Evolutionary conservation across 2,888 invertebrate species (phyloP), one percentile per base, ranked within the genome.

Genomic region (Ashinkailepas kermadecensis): DNA sequence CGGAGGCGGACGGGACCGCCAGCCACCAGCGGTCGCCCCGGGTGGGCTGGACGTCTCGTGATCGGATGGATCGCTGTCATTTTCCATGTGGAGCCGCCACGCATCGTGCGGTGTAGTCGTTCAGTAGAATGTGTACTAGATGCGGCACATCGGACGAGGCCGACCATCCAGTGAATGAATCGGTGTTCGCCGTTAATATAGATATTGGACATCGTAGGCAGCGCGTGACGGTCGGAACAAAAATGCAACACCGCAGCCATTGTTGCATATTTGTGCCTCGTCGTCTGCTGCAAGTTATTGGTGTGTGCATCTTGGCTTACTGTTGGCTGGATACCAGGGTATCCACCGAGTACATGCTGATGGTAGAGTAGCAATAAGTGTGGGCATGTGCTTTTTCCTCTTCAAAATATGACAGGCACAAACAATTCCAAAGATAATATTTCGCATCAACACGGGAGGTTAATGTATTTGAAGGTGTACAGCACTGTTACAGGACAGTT

Each of bases 291-390:
- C 15, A 39, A 6, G 15, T 70, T 4, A 13, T 74, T 1, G 74
- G 56, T 74, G 74, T 74, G 7, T 15, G 11, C 39, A 3, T 39
- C 39, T 74, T 56, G 56, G 74, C 70, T 70, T 39, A 70, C 39
- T 39, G 65, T 70, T 70, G 39, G 15, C 39, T 70, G 18, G 18
- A 15, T 18, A 8, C 18, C 18, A 18, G 13, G 62, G 18, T 18
- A 7, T 62, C 18, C 18, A 15, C 8, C 62, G 70, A 39, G 25
- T 15, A 74, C 56, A 74, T 74, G 56, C 56, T 21, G 74, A 56
- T 74, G 74, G 74, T 74, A 74, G 74, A 56, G 74, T 74, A 74
- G 74, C 74, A 74, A 74, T 74, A 74, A 74, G 54, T 56, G 13
- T 54, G 23, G 15, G 59, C 59, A 11, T 59, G 15, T 13, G 59